phyloP scores from a whole-genome alignment of 2,797 vertebrate species.

The Hypotaenidia philippensis region DNA sequence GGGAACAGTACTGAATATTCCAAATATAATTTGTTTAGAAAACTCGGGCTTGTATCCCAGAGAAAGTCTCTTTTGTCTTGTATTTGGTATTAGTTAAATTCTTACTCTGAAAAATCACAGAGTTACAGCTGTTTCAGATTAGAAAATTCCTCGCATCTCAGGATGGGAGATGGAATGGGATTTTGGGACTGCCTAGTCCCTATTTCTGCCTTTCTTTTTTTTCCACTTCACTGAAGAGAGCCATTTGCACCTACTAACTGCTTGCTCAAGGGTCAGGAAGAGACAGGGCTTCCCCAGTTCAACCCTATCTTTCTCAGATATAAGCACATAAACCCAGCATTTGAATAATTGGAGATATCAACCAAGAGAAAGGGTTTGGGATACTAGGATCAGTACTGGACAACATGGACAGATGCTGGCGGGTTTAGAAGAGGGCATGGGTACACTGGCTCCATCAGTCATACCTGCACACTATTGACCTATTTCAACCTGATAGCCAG shows the following conservation, averaged over 20 bases:
- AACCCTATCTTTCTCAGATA: background rate
- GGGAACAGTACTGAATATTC: background rate
- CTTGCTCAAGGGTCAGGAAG: background rate
- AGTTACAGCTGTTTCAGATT: background rate
- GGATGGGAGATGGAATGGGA: background rate
- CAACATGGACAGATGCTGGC: background rate
- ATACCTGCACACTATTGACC: background rate
- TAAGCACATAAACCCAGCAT: background rate
- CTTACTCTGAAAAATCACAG: background rate
- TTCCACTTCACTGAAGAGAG: background rate
- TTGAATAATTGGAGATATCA: fast-evolving
- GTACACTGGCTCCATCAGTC: background rate
- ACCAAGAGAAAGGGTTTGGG: background rate
- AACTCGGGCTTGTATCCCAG: background rate
- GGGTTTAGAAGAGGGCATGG: background rate
- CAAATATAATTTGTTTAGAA: background rate
- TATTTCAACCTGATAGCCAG: background rate
- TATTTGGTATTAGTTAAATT: background rate
- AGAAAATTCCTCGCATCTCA: background rate
- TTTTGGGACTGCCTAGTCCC: background rate
- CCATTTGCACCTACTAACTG: background rate
- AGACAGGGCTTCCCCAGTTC: background rate
- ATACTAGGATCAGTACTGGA: background rate
- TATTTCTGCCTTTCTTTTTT: background rate
- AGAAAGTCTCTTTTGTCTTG: background rate